Percentiles rank a stretch among this genome's conserved stretches.
These are phyloP conservation scores for Charadrius vociferus DNA, from an alignment of 2,113 vertebrate genomes.

Conservation along the genomic window DNA sequence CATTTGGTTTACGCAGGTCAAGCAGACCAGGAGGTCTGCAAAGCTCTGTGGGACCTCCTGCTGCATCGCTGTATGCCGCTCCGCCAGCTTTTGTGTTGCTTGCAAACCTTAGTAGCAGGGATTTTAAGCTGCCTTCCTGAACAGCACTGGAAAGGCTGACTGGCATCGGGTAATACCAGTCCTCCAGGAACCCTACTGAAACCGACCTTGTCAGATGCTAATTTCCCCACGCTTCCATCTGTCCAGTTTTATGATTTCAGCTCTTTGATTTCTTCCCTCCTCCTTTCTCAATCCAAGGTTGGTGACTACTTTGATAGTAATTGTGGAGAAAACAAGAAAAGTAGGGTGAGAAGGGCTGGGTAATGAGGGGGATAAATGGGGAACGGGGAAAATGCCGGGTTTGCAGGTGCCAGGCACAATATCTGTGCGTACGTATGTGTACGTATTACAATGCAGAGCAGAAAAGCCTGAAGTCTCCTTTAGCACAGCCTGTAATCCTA, in stretches of 20 bases:
- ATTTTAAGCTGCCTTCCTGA: background rate
- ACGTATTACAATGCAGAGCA: background rate
- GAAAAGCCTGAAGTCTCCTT: slow-evolving; percentile 57
- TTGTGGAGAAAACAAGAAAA: background rate
- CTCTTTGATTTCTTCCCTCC: background rate
- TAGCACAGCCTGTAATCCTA: slow-evolving; percentile 72
- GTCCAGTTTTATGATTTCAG: background rate
- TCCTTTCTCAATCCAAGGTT: background rate
- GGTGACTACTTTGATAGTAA: background rate
- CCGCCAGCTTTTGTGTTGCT: background rate
- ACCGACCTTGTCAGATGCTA: background rate
- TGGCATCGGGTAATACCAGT: background rate
- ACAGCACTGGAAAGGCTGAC: background rate
- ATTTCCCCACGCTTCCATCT: background rate
- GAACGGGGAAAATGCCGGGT: background rate
- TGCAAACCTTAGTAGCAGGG: background rate
- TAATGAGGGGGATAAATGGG: background rate
- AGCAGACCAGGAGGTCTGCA: background rate
- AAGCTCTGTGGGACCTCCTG: background rate
- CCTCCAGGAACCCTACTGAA: background rate
- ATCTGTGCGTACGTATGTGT: background rate
- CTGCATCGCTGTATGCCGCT: background rate
- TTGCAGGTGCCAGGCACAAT: background rate
- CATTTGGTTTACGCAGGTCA: slow-evolving; percentile 5
- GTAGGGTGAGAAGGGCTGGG: background rate